Evolutionary conservation across 2,888 invertebrate genomes (phyloP), one percentile per base, ranked within the genome.

Genomic region (Nowickia ferox): DNA sequence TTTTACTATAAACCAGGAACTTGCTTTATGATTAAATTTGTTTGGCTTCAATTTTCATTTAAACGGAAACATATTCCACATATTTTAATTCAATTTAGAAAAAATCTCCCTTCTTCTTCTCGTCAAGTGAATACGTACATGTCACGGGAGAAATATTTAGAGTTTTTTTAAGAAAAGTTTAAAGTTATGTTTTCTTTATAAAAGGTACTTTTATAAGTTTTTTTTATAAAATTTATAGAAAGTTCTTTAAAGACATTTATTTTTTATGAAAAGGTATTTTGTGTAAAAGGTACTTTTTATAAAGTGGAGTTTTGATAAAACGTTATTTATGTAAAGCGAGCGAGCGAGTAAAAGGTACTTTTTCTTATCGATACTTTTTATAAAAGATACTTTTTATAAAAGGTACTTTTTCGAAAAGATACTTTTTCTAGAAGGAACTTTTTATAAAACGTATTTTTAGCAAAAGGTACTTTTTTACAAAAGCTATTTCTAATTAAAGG

Each of bases 161-260:
- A 6, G 30, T 30, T 30, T 30, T n/a, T 30, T 5, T 30, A 5
- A 30, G 30, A 30, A 5, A 46, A 46, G 0, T 13, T 42, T 2
- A 30, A 66, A 30, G 9, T 30, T 38, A 66, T 30, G 51, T n/a
- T 44, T 19, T 22, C 11, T 9, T 6, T 15, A 30, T 22, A 5
- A 61, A 42, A 42, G 40, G 0, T 48, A 48, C 1, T 15, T 48
- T 48, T 30, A 22, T 11, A 10, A 22, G 9, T 40, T 30, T n/a
- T 19, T 66, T 48, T 66, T 48, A n/a, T 30, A 30, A 48, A 66
- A 48, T 38, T 0, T 59, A 38, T n/a, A n/a, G n/a, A 59, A 40
- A 2, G 19, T 59, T n/a, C 40, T 40, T 59, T 38, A 13, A 13
- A 46, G 8, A 46, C 9, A 13, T 9, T 46, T 46, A 9, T 13